Evolutionary conservation across 2,888 invertebrate genomes (phyloP).

Genomic region (Furcula furcula): DNA sequence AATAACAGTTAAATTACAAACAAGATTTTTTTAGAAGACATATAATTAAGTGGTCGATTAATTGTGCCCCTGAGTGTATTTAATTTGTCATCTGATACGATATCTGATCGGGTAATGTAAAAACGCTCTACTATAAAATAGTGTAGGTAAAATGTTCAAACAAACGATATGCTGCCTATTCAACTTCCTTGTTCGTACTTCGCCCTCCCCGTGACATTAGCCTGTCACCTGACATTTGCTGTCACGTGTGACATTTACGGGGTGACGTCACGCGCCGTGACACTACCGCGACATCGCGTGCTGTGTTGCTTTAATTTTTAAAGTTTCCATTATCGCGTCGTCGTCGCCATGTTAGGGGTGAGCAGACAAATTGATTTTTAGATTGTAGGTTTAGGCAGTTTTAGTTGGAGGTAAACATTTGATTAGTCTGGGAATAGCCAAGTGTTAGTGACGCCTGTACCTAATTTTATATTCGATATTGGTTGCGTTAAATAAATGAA

Average conservation of each 20-base stretch:
- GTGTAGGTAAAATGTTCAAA: no score
- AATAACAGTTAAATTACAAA: no score
- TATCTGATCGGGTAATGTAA: no score
- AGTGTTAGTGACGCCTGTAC: background rate
- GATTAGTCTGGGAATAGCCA: conserved; percentile 2
- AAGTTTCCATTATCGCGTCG: conserved; percentile 61
- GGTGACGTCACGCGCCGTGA: conserved; percentile 52
- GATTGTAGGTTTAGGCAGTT: no score
- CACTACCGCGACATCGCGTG: conserved; percentile 65
- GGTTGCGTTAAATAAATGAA: background rate
- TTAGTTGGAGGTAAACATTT: conserved; percentile 13
- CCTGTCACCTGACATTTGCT: conserved; percentile 37
- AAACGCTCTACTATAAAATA: no score
- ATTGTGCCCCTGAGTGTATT: no score
- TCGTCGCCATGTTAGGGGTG: conserved; percentile 42
- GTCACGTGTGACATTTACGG: conserved; percentile 49
- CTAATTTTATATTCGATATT: no score
- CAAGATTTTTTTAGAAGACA: no score
- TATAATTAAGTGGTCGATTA: no score
- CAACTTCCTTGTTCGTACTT: no score
- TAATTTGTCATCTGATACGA: no score
- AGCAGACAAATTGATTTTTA: conserved; percentile 41
- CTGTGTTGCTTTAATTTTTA: conserved; percentile 58
- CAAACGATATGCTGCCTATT: no score
- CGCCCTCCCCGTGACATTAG: conserved; percentile 12